Percentiles rank a stretch among this genome's conserved stretches.
Evolutionary conservation across 2,113 vertebrate species (phyloP).

Genomic region (Lepisosteus oculatus): DNA sequence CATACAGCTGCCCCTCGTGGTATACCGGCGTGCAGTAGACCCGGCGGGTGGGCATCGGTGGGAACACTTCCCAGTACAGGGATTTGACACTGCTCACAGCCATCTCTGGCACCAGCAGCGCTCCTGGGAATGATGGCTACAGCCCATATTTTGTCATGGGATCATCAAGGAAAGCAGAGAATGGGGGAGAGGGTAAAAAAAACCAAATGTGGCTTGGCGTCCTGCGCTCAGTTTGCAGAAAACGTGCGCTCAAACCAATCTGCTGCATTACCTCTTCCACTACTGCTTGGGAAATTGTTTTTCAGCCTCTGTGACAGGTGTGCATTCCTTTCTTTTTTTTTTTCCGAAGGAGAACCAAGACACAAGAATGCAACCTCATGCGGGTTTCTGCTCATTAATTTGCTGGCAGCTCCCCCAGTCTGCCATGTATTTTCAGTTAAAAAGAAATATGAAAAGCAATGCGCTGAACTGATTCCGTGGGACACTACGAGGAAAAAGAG

Average conservation of each 20-base stretch:
- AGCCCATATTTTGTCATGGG: constrained; percentile 26
- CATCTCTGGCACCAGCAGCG: constrained; percentile 77
- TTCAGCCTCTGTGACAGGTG: no score
- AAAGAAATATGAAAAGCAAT: background rate
- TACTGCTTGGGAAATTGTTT: no score
- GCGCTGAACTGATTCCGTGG: background rate
- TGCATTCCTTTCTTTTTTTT: no score
- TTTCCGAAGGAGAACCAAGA: background rate
- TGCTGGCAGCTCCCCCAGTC: background rate
- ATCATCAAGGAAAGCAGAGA: constrained; percentile 10
- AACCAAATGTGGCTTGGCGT: background rate
- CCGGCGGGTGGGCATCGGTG: constrained; percentile 82
- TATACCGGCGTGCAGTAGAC: constrained; percentile 85
- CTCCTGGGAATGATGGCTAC: constrained; percentile 42
- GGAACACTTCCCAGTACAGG: constrained; percentile 85
- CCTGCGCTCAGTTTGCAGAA: no score
- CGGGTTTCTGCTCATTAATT: background rate
- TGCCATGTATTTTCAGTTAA: background rate
- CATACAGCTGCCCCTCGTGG: constrained; percentile 82
- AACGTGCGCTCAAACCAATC: no score
- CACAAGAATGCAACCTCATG: background rate
- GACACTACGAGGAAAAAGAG: background rate
- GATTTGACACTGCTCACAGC: constrained; percentile 70
- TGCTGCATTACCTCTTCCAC: no score
- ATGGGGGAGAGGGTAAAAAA: constrained; percentile 9